phyloP scores from a whole-genome alignment of 2,888 invertebrate genomes.

The Patella caerulea region DNA sequence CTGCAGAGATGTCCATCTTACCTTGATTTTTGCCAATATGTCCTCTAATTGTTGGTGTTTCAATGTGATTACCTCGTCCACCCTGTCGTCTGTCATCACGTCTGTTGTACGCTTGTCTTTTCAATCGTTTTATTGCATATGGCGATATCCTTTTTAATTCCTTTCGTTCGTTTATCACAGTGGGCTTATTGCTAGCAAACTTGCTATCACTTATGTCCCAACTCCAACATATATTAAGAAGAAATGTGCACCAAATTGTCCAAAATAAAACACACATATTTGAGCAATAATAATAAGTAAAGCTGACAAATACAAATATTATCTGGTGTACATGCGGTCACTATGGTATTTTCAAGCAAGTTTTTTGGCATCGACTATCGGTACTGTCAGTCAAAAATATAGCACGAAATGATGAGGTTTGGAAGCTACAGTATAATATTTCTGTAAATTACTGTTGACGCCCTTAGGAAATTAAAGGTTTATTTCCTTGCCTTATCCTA shows the following conservation, averaged over 20 bases:
- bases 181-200: neutral
- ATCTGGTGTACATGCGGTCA: too few species aligned
- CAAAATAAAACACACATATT: neutral
- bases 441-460: conserved; percentile 6
- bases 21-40: too few species aligned
- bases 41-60: too few species aligned
- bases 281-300: neutral
- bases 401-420: conserved; percentile 5
- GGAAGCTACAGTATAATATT: conserved; percentile 2
- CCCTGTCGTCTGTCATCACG: neutral
- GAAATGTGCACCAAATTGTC: neutral
- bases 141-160: neutral
- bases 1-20: too few species aligned
- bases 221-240: neutral
- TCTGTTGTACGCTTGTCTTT: conserved; percentile 9
- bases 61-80: too few species aligned
- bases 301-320: too few species aligned
- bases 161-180: neutral
- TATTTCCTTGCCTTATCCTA: conserved; percentile 2
- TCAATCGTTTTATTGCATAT: conserved; percentile 21
- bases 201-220: neutral
- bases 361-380: neutral
- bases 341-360: neutral
- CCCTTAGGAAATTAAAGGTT: conserved; percentile 13
- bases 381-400: neutral